These are phyloP conservation scores for Drosophila fulvimacula DNA, from an alignment of 2,888 invertebrate genomes.

Conservation along the genomic window DNA sequence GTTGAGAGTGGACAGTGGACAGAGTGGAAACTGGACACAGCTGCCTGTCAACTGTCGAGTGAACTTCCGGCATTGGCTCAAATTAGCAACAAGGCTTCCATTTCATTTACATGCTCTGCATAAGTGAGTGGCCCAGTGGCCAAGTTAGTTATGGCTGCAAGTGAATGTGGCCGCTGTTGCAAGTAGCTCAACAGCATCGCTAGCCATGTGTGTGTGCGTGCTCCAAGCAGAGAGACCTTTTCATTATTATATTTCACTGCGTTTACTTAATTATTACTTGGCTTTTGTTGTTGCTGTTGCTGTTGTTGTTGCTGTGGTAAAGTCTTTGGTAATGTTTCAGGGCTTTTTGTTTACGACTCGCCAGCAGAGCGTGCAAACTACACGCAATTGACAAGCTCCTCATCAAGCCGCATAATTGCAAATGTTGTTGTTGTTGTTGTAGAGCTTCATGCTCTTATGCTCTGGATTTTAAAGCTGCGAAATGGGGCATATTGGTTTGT, in stretches of 20 bases:
- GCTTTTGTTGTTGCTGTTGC: conserved; percentile 18
- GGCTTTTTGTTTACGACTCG: conserved; percentile 35
- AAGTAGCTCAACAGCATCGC: neutral
- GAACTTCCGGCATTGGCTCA: conserved; percentile 25
- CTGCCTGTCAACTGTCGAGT: conserved; percentile 4
- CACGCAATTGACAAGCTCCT: conserved; percentile 62
- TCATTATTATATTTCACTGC: conserved; percentile 38
- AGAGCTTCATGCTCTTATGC: neutral
- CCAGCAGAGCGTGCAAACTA: conserved; percentile 57
- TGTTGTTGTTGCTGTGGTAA: conserved; percentile 14
- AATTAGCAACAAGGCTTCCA: conserved; percentile 8
- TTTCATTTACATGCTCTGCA: conserved; percentile 53
- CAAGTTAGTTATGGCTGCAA: conserved; percentile 39
- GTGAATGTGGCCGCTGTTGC: conserved; percentile 17
- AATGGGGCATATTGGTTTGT: neutral
- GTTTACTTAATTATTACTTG: conserved; percentile 52
- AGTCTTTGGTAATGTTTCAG: conserved; percentile 35
- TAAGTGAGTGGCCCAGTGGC: conserved; percentile 30
- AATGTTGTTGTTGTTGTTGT: conserved; percentile 37
- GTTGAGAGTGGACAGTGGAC: neutral
- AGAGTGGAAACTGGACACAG: neutral
- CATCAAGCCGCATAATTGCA: conserved; percentile 69
- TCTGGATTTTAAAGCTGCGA: neutral
- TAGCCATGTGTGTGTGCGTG: conserved; percentile 1
- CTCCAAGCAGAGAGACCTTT: conserved; percentile 25